phyloP scores from a whole-genome alignment of 2,113 vertebrate genomes.

The Oreocharis arfaki region DNA sequence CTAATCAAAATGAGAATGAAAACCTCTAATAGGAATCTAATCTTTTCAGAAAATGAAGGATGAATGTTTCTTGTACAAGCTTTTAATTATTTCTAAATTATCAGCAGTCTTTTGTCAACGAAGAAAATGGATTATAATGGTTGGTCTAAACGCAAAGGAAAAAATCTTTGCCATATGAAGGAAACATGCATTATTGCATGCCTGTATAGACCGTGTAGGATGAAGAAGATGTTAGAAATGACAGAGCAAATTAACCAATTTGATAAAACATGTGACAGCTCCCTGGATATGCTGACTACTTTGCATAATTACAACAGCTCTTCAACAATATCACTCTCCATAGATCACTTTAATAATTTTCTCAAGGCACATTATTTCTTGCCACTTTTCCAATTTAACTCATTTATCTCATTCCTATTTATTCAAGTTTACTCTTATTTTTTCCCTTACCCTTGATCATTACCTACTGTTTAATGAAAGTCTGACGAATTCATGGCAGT shows the following conservation, averaged over 20 bases:
- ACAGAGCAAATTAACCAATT: conserved; percentile 10
- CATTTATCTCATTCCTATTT: not conserved
- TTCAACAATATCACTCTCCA: not conserved
- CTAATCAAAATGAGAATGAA: not conserved
- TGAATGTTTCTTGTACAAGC: not conserved
- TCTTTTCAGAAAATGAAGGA: not conserved
- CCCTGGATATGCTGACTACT: not conserved
- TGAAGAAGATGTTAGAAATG: not conserved
- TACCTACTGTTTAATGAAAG: not conserved
- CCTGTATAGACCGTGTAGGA: not conserved
- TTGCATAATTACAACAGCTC: not conserved
- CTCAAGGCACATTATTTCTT: not conserved
- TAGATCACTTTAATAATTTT: not conserved
- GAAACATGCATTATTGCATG: not conserved
- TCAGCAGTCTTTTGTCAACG: not conserved
- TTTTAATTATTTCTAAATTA: conserved; percentile 24
- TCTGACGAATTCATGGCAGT: not conserved
- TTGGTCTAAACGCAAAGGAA: not conserved
- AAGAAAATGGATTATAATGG: not conserved
- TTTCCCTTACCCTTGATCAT: not conserved
- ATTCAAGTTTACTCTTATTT: not conserved
- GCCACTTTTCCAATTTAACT: not conserved
- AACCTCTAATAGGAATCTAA: not conserved
- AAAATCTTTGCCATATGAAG: not conserved
- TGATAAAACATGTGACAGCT: conserved; percentile 15